Evolutionary conservation across 2,888 invertebrate species (phyloP), one percentile per base, ranked within the genome.

Genomic region (Catocala sponsa): DNA sequence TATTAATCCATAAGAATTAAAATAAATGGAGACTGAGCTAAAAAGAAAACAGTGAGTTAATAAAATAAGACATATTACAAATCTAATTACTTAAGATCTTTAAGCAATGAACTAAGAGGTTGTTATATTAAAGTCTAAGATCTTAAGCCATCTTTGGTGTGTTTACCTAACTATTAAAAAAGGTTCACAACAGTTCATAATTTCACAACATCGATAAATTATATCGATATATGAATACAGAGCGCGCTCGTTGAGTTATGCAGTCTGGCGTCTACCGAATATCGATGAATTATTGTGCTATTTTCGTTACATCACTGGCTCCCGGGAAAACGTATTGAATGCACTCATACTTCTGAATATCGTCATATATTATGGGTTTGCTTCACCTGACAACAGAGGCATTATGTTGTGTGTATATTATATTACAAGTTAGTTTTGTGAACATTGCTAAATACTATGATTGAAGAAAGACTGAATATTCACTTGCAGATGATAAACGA

Each of bases 251-350:
- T 78, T 87, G 87, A 90, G 89, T 85, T 86, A 89, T 91, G 85
- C 89, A 90, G 89, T 90, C 87, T 88, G 86, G 79, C 81, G 83
- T 86, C 88, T 81, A 72, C 82, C 70, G 87, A 85, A 88, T 89
- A 89, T 90, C 91, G 89, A 91, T 90, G 88, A 91, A 86, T 87
- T 89, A 91, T 91, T 83, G 85, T 81, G 84, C 90, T 89, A 91
- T 91, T 91, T 89, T 86, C 85, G 84, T 88, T 83, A 88, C 91
- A 89, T 90, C 90, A 91, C 88, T 89, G 86, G 83, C 65, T 66
- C 9, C 11, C 43, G 48, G 63, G 59, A 41, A 69, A 74, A 74
- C 60, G 70, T 76, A 75, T 78, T 72, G 76, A 67, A 70, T 70
- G 74, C 64, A 70, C 70, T 72, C 72, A 68, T 63, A 70, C 63